Evolutionary conservation across 2,888 invertebrate species (phyloP).

Genomic region (Drosophila kuntzei): DNA sequence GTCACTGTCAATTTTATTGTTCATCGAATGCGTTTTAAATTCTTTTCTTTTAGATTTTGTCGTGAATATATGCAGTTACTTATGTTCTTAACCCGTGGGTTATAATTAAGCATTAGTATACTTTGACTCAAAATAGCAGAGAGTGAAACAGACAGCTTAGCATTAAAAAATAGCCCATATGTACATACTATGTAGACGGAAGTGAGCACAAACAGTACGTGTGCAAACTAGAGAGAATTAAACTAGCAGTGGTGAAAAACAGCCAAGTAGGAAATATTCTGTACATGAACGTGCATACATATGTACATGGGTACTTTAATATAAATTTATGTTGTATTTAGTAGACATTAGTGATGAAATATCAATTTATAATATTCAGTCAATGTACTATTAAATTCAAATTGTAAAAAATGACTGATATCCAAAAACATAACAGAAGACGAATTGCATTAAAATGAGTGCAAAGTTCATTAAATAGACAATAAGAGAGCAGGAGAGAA

Average conservation of each 20-base stretch:
- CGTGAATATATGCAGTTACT: background rate
- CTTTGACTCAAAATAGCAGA: conserved; percentile 4
- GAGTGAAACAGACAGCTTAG: conserved; percentile 13
- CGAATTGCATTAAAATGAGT: conserved; percentile 26
- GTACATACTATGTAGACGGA: conserved; percentile 20
- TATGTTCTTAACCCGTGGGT: background rate
- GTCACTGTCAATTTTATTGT: conserved; percentile 11
- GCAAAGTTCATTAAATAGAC: conserved; percentile 46
- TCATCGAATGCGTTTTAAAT: background rate
- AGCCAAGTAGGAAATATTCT: conserved; percentile 67
- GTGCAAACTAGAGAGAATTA: conserved; percentile 45
- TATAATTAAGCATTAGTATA: background rate
- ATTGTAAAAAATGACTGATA: conserved; percentile 45
- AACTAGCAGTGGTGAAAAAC: conserved; percentile 56
- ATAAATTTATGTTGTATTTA: conserved; percentile 4
- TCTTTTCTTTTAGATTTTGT: background rate
- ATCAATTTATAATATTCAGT: conserved; percentile 22
- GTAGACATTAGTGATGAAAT: conserved; percentile 40
- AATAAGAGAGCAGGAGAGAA: conserved; percentile 32
- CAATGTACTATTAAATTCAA: conserved; percentile 6
- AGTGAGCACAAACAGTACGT: conserved; percentile 34
- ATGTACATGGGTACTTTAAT: background rate
- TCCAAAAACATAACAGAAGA: background rate
- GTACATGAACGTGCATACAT: conserved; percentile 7
- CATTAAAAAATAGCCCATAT: conserved; percentile 8